Conservation (phyloP, 2,888 invertebrate species). For the Napeogenes inachia region DNA sequence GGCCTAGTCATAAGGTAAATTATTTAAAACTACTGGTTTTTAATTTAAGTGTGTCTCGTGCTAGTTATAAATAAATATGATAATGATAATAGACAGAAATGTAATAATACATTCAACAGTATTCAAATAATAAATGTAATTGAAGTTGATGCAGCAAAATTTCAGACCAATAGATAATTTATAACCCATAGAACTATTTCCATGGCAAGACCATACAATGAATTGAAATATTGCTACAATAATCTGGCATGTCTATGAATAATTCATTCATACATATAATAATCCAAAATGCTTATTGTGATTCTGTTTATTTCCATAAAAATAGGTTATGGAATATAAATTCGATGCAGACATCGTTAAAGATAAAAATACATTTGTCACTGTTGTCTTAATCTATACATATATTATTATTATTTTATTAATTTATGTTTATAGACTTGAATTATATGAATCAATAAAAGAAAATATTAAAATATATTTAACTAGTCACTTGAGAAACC, state of each 20-base stretch:
- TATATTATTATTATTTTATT: too few species aligned
- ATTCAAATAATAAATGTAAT: not conserved
- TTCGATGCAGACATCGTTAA: too few species aligned
- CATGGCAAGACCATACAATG: slow-evolving; percentile 26
- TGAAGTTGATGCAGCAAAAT: not conserved
- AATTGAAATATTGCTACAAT: slow-evolving; percentile 55
- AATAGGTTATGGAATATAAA: too few species aligned
- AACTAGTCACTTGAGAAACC: too few species aligned
- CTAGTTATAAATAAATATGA: not conserved
- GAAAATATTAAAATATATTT: too few species aligned
- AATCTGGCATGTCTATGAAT: slow-evolving; percentile 65
- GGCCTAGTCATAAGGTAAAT: too few species aligned
- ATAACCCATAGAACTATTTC: slow-evolving; percentile 4
- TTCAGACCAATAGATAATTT: slow-evolving; percentile 3
- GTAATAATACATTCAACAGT: not conserved
- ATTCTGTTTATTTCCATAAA: not conserved
- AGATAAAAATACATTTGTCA: too few species aligned
- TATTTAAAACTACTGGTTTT: too few species aligned
- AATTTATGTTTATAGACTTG: too few species aligned
- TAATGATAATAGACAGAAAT: not conserved
- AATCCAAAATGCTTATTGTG: slow-evolving; percentile 47
- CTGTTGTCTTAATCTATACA: too few species aligned
- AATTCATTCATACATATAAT: slow-evolving; percentile 63
- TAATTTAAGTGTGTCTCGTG: too few species aligned
- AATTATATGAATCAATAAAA: too few species aligned